Conservation (phyloP, 2,797 vertebrate species). For the Scomberomorus guttatus region DNA sequence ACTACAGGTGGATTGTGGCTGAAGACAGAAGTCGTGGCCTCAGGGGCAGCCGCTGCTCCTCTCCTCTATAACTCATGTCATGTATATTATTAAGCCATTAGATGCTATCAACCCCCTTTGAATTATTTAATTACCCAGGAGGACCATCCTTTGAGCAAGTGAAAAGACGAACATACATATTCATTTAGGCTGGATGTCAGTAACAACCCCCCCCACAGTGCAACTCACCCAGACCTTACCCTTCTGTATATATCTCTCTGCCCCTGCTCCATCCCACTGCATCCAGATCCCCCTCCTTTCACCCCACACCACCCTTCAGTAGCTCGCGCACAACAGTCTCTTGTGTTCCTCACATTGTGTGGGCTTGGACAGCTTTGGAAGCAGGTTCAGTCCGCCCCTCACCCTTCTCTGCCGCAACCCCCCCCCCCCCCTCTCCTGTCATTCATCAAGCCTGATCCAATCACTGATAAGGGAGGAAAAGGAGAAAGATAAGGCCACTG, state of each 20-base stretch:
- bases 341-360: slow-evolving; percentile 79
- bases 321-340: slow-evolving; percentile 80
- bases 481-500: slow-evolving; percentile 80
- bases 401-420: slow-evolving; percentile 17
- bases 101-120: slow-evolving; percentile 79
- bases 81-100: slow-evolving; percentile 86
- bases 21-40: slow-evolving; percentile 39
- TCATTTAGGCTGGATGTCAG: slow-evolving; percentile 71
- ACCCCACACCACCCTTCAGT: slow-evolving; percentile 59
- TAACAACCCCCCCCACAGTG: slow-evolving; percentile 27
- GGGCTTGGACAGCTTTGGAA: slow-evolving; percentile 70
- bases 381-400: slow-evolving; percentile 62
- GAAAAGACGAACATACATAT: slow-evolving; percentile 79
- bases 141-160: slow-evolving; percentile 70
- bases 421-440: slow-evolving; percentile 51
- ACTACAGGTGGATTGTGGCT: slow-evolving; percentile 57
- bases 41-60: slow-evolving; percentile 24
- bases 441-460: slow-evolving; percentile 83
- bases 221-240: slow-evolving; percentile 38
- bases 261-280: slow-evolving; percentile 17
- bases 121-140: slow-evolving; percentile 83
- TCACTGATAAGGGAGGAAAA: slow-evolving; percentile 83
- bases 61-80: slow-evolving; percentile 69
- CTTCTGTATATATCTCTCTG: slow-evolving; percentile 34
- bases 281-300: slow-evolving; percentile 31